Conservation (phyloP, 1,140 invertebrate genomes). For the Forficula auricularia region DNA sequence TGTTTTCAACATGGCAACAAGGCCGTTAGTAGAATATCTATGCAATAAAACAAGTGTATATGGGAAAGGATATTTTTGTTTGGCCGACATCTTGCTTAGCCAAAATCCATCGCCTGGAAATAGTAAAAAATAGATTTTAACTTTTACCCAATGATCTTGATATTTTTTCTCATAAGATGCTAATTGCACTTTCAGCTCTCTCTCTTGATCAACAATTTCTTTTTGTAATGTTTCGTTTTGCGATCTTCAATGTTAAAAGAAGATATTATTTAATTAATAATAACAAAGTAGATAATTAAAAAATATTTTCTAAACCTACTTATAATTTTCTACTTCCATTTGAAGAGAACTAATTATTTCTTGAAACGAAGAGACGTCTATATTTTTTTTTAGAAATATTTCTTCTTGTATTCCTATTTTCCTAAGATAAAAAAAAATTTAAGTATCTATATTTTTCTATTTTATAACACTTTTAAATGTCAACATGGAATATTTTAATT, state of each 20-base stretch:
- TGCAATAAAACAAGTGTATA: no score
- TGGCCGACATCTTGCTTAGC: no score
- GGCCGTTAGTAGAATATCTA: no score
- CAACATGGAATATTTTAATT: constrained; percentile 16
- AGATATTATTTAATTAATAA: constrained; percentile 12
- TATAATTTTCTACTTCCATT: constrained; percentile 61
- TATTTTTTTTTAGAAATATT: constrained; percentile 63
- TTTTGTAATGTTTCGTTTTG: constrained; percentile 54
- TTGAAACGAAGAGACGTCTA: constrained; percentile 57
- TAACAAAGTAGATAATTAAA: constrained; percentile 5
- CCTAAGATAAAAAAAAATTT: constrained; percentile 29
- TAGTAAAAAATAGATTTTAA: no score
- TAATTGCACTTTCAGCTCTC: constrained; percentile 54
- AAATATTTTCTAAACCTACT: constrained; percentile 33
- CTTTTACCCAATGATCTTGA: constrained; percentile 56
- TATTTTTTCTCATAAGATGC: constrained; percentile 53
- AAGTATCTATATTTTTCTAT: no score
- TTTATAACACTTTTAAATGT: neutral
- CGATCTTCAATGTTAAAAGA: no score
- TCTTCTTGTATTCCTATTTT: constrained; percentile 64
- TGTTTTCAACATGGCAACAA: no score
- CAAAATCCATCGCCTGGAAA: no score
- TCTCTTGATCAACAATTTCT: constrained; percentile 62
- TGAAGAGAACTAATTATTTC: constrained; percentile 58
- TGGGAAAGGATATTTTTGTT: no score